Percentiles rank a stretch among this genome's conserved stretches.
Evolutionary conservation across 2,888 invertebrate genomes (phyloP).

Genomic region (Cryptocephalus primarius): DNA sequence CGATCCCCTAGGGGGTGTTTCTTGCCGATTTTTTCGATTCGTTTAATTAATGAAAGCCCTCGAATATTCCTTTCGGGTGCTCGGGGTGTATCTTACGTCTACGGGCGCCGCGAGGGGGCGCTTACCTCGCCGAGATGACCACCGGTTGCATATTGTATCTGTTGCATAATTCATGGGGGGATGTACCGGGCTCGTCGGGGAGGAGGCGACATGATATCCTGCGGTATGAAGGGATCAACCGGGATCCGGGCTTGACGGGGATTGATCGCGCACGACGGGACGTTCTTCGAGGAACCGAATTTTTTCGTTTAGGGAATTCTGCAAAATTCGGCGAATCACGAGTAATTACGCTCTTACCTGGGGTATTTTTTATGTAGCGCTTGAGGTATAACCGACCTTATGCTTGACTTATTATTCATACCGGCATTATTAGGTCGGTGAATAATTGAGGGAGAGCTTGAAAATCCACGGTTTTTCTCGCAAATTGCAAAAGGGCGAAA

Average conservation of each 20-base stretch:
- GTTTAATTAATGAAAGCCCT: too few species aligned
- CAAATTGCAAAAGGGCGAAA: too few species aligned
- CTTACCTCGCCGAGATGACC: slow-evolving; percentile 15
- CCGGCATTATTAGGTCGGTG: slow-evolving; percentile 34
- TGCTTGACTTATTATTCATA: slow-evolving; percentile 37
- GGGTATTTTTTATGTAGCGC: too few species aligned
- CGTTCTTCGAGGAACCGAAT: not conserved
- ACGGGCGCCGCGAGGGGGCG: too few species aligned
- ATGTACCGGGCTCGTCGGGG: slow-evolving; percentile 8
- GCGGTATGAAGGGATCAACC: slow-evolving; percentile 7
- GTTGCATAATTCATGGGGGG: slow-evolving; percentile 22
- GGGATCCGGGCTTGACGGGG: slow-evolving; percentile 6
- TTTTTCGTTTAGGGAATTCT: too few species aligned
- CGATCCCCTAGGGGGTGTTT: too few species aligned
- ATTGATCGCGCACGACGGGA: slow-evolving; percentile 4
- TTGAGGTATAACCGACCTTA: slow-evolving; percentile 3
- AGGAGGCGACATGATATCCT: slow-evolving; percentile 9
- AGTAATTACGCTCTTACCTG: too few species aligned
- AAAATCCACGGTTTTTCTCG: slow-evolving; percentile 14
- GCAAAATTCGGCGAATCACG: too few species aligned
- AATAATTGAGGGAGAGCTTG: slow-evolving; percentile 27
- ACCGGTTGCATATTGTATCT: slow-evolving; percentile 24
- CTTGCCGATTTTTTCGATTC: too few species aligned
- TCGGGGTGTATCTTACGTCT: not conserved
- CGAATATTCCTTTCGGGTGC: too few species aligned